Percentiles rank a stretch among this genome's conserved stretches.
phyloP scores from a whole-genome alignment of 2,797 vertebrate species.

The Scyliorhinus canicula region DNA sequence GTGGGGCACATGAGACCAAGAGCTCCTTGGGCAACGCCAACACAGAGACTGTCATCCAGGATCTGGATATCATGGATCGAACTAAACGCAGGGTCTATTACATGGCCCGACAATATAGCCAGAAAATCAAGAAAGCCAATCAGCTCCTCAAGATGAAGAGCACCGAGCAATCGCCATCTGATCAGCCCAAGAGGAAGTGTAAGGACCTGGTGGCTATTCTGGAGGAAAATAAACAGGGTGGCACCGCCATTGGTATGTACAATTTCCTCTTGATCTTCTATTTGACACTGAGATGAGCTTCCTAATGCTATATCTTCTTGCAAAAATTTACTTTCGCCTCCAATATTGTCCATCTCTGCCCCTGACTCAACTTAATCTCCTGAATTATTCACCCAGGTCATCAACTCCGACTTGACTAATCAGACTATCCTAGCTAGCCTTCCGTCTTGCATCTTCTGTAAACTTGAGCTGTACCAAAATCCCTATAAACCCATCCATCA shows the following conservation, averaged over 20 bases:
- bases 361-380: background rate
- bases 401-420: background rate
- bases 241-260: conserved; percentile 83
- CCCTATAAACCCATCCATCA: background rate
- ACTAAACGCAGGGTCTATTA: conserved; percentile 84
- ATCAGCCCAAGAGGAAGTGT: conserved; percentile 64
- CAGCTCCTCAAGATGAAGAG: conserved; percentile 87
- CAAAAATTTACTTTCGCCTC: background rate
- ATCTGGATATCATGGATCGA: conserved; percentile 70
- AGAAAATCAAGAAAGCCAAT: conserved; percentile 97
- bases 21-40: conserved; percentile 61
- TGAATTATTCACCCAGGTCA: background rate
- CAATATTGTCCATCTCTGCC: background rate
- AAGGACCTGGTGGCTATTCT: conserved; percentile 88
- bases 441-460: background rate
- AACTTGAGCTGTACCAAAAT: background rate
- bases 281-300: background rate
- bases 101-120: conserved; percentile 96
- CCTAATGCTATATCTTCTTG: background rate
- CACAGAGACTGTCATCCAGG: conserved; percentile 57
- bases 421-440: background rate
- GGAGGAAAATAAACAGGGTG: conserved; percentile 95
- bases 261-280: background rate
- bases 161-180: conserved; percentile 68
- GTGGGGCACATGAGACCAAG: conserved; percentile 64